Conservation (phyloP, 2,797 vertebrate genomes). For the Channallabes apus region DNA sequence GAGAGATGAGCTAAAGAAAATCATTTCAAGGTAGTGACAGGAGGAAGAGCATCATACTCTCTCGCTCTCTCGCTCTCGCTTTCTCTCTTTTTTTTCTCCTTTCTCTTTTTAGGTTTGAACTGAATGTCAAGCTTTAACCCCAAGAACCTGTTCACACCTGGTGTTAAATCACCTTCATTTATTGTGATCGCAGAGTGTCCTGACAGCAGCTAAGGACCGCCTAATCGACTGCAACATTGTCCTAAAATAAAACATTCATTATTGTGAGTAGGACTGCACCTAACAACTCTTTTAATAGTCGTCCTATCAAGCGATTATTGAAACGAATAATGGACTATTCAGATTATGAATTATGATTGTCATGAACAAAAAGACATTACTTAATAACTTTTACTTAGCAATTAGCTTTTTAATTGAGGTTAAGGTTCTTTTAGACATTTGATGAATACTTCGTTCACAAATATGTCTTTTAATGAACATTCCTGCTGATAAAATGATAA, state of each 20-base stretch:
- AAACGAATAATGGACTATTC: too few species aligned
- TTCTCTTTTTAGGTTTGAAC: not conserved
- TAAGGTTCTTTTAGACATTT: too few species aligned
- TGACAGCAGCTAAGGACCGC: not conserved
- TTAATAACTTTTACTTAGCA: too few species aligned
- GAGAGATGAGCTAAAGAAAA: slow-evolving; percentile 21
- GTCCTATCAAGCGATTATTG: too few species aligned
- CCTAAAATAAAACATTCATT: not conserved
- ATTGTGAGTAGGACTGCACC: not conserved
- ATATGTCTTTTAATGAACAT: too few species aligned
- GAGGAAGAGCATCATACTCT: not conserved
- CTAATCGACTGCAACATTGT: not conserved
- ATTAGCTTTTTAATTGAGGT: too few species aligned
- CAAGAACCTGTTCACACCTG: not conserved
- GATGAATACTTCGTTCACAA: too few species aligned
- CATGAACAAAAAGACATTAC: too few species aligned
- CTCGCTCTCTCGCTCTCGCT: not conserved
- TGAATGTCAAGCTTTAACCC: not conserved
- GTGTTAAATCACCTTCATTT: not conserved
- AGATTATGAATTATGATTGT: too few species aligned
- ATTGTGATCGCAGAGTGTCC: not conserved
- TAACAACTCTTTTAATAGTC: too few species aligned
- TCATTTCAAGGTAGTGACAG: slow-evolving; percentile 6
- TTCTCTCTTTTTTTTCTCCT: too few species aligned
- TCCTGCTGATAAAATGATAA: too few species aligned